Percentiles rank a stretch among this genome's conserved stretches.
phyloP scores from a whole-genome alignment of 2,888 invertebrate genomes.

The Kryphioiulus occultus region DNA sequence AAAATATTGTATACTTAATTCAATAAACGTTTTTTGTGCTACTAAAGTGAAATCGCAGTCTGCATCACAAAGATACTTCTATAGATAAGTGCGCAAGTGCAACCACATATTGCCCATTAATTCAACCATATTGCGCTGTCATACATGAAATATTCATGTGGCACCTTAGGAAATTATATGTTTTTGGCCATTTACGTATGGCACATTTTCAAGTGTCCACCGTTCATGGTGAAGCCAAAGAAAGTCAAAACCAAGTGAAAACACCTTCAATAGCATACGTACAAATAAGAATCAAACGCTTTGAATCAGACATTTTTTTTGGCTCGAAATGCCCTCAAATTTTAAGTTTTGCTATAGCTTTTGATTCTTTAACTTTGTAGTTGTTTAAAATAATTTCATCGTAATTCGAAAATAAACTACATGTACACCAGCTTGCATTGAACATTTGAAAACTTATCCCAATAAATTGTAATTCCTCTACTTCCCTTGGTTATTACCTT shows the following conservation, averaged over 20 bases:
- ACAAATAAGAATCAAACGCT: not conserved
- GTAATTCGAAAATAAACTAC: too few species aligned
- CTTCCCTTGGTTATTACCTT: too few species aligned
- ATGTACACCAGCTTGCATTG: too few species aligned
- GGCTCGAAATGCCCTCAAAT: too few species aligned
- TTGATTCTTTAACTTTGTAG: too few species aligned
- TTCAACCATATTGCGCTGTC: not conserved
- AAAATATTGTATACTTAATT: not conserved
- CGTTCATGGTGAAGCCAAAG: too few species aligned
- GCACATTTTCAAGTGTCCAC: not conserved
- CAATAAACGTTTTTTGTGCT: not conserved
- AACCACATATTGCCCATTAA: not conserved
- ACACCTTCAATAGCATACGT: not conserved
- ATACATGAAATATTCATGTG: not conserved
- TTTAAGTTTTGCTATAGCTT: too few species aligned
- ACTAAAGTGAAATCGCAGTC: not conserved
- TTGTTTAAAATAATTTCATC: too few species aligned
- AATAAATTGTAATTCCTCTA: too few species aligned
- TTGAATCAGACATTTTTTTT: not conserved
- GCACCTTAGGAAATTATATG: not conserved
- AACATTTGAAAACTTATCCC: too few species aligned
- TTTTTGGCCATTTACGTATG: not conserved
- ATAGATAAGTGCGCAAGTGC: not conserved
- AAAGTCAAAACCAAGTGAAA: not conserved
- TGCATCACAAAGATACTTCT: not conserved